Conservation (phyloP, 1,140 invertebrate genomes). For the Bactericera cockerelli region DNA sequence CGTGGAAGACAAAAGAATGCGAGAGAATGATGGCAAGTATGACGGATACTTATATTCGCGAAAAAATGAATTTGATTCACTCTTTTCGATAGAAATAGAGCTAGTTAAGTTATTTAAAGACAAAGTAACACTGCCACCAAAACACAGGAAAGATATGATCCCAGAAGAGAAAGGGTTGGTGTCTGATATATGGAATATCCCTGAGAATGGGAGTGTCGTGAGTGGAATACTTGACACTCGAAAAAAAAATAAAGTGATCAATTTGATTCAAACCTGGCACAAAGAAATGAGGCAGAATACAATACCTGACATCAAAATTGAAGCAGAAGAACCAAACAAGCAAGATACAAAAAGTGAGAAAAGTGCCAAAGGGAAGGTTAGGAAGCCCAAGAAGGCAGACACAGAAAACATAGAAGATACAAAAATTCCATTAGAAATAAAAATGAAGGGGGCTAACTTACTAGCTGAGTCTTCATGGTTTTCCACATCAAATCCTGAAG, state of each 20-base stretch:
- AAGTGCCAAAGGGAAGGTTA: not conserved
- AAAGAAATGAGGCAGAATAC: not conserved
- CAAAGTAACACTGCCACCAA: not conserved
- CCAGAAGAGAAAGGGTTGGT: not conserved
- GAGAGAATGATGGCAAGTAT: not conserved
- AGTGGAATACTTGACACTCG: not conserved
- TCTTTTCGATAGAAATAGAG: not conserved
- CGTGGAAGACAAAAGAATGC: not conserved
- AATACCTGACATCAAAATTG: not conserved
- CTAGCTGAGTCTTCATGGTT: not conserved
- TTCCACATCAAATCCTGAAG: not conserved
- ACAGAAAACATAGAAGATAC: not conserved
- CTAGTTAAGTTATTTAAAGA: not conserved
- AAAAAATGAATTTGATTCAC: not conserved
- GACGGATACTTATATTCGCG: not conserved
- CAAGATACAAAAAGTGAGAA: not conserved
- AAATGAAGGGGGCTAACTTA: not conserved
- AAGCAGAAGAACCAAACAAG: not conserved
- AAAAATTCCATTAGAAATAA: not conserved
- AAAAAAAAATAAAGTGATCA: not conserved
- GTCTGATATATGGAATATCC: not conserved
- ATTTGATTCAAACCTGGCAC: too few relatives aligned
- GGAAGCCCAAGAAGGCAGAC: not conserved
- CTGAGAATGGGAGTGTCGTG: not conserved
- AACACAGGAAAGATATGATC: not conserved